These are phyloP conservation scores for Myotis vivesi DNA, from an alignment of 2,797 vertebrate genomes.

Conservation along the genomic window DNA sequence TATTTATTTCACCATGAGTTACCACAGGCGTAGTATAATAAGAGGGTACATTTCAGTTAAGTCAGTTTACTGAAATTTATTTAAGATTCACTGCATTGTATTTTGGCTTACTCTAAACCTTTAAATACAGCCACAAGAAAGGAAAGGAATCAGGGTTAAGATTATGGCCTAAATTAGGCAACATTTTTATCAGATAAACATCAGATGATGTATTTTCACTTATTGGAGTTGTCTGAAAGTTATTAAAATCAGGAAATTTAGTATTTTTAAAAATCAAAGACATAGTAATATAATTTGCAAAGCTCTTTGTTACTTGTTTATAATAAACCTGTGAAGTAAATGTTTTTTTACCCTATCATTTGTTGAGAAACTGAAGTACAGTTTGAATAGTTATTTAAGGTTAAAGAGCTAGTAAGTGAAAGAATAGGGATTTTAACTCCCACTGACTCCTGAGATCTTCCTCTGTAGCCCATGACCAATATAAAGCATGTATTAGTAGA, in stretches of 20 bases:
- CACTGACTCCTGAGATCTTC: neutral
- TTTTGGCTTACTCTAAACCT: neutral
- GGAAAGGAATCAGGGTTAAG: neutral
- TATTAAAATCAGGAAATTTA: neutral
- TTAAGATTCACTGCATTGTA: neutral
- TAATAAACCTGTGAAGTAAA: neutral
- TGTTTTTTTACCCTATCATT: neutral
- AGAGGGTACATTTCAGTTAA: neutral
- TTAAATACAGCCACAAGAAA: neutral
- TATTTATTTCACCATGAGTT: neutral
- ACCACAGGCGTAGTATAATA: neutral
- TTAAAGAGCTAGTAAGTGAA: neutral
- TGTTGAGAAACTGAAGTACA: neutral
- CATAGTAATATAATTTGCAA: neutral
- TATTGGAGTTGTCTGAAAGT: neutral
- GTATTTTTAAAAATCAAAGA: neutral
- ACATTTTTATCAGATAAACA: neutral
- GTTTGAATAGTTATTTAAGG: neutral
- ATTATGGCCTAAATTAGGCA: neutral
- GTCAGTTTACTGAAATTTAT: neutral
- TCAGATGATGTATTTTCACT: neutral
- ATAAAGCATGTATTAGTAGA: constrained; percentile 15
- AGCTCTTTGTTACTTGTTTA: neutral
- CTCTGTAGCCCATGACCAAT: neutral
- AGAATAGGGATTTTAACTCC: neutral